phyloP scores from a whole-genome alignment of 2,113 vertebrate species.

The Chaenogobius annularis region DNA sequence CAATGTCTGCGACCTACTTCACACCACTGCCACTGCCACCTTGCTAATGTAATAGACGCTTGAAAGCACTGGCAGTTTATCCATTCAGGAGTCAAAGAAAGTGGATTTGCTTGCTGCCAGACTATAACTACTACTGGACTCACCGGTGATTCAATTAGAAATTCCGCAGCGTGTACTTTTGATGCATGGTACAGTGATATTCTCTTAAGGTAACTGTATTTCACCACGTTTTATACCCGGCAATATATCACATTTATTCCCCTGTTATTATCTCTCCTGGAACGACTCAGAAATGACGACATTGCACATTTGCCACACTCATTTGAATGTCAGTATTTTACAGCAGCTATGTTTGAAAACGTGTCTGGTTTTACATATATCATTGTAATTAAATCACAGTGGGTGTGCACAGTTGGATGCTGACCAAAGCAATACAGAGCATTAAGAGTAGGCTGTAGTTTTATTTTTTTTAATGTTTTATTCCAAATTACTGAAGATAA shows the following conservation, averaged over 20 bases:
- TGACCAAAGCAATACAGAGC: not conserved
- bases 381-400: not conserved
- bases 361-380: slow-evolving; percentile 5
- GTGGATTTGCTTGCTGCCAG: slow-evolving; percentile 54
- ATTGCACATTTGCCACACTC: slow-evolving; percentile 22
- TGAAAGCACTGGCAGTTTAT: slow-evolving; percentile 41
- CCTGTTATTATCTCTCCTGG: slow-evolving; percentile 41
- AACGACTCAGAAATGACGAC: slow-evolving; percentile 35
- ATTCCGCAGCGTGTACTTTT: slow-evolving; percentile 44
- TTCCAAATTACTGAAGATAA: not conserved
- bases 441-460: not conserved
- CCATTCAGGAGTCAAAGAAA: slow-evolving; percentile 16
- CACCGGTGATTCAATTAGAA: slow-evolving; percentile 68
- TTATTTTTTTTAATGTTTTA: not conserved
- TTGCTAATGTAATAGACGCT: slow-evolving; percentile 64
- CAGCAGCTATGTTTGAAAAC: not conserved
- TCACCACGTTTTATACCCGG: slow-evolving; percentile 57
- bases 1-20: slow-evolving; percentile 28
- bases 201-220: slow-evolving; percentile 56
- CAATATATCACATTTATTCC: slow-evolving; percentile 59
- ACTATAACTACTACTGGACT: slow-evolving; percentile 42
- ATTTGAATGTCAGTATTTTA: slow-evolving; percentile 13
- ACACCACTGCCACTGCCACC: slow-evolving; percentile 33
- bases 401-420: not conserved
- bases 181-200: slow-evolving; percentile 50